Evolutionary conservation across 1,140 invertebrate species (phyloP), one percentile per base, ranked within the genome.

Genomic region (Drosophila sp.): DNA sequence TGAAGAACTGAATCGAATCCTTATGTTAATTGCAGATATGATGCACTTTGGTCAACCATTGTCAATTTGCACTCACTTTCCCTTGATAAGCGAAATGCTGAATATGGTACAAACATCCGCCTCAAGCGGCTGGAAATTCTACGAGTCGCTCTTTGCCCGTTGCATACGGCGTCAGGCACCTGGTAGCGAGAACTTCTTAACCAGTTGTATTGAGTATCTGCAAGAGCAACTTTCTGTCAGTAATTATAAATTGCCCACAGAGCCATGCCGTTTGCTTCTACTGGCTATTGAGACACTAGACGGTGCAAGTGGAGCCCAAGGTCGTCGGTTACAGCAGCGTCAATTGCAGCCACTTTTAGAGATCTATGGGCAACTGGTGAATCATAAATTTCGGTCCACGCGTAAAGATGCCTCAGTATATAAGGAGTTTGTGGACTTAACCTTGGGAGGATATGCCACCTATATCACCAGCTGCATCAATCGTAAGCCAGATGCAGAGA

Each of bases 261-360:
- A 66, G 23, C 64, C 76, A 29, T 64, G 64, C 5, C 76, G 83
- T 5, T 62, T 91, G n/a, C 58, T 91, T 4, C 38, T 91, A 40
- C 57, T 90, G 29, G 76, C 84, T 1, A 90, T 91, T 4, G 81
- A 90, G 54, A 81, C 90, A 6, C 57, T 91, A 11, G 57, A 77
- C 4, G 69, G 60, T 4, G 62, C 60, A 1, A 79, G 30, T 6
- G 81, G 87, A 1, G 66, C 66, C 1, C 78, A 80, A 54, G 79
- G 70, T 0, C 68, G 77, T 27, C 61, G 67, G 0, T 64, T 89
- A 67, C 83, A 85, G 68, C 83, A 85, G n/a, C 70, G 82, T 0
- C 71, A 81, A 25, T 72, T 91, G 2, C 79, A 90, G 27, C 74
- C 71, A 1, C 61, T 91, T 7, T 57, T 91, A 2, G 71, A 82